Conservation (phyloP, 2,113 vertebrate species). For the Tupaia tana region DNA sequence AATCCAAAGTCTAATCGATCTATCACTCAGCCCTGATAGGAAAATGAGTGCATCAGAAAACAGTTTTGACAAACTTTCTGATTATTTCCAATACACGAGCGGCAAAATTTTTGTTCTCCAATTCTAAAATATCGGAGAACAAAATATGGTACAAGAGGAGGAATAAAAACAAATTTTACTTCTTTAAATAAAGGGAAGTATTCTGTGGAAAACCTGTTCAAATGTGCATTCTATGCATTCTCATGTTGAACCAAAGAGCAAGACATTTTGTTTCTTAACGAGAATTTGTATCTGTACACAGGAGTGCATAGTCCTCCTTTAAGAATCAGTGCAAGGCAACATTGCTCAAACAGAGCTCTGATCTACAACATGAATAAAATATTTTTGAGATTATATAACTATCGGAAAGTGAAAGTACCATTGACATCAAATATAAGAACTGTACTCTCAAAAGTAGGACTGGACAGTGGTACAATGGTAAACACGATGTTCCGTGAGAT, state of each 20-base stretch:
- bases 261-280: background rate
- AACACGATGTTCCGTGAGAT: too few species aligned
- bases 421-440: too few species aligned
- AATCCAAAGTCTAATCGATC: background rate
- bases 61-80: background rate
- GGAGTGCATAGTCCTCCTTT: background rate
- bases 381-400: background rate
- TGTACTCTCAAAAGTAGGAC: too few species aligned
- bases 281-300: background rate
- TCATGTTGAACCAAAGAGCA: background rate
- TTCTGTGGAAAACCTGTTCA: background rate
- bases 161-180: too few species aligned
- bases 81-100: background rate
- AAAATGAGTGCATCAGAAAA: background rate
- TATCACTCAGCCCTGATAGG: background rate
- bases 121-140: too few species aligned
- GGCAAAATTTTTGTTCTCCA: background rate
- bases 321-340: background rate
- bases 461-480: too few species aligned
- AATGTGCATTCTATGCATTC: background rate
- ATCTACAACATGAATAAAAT: background rate
- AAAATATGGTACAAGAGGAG: too few species aligned
- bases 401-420: background rate
- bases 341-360: background rate
- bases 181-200: background rate